A percentile compares a stretch with the other conserved stretches of the same genome.
phyloP scores from a whole-genome alignment of 1,140 invertebrate species.

The Matsumurasca onukii region DNA sequence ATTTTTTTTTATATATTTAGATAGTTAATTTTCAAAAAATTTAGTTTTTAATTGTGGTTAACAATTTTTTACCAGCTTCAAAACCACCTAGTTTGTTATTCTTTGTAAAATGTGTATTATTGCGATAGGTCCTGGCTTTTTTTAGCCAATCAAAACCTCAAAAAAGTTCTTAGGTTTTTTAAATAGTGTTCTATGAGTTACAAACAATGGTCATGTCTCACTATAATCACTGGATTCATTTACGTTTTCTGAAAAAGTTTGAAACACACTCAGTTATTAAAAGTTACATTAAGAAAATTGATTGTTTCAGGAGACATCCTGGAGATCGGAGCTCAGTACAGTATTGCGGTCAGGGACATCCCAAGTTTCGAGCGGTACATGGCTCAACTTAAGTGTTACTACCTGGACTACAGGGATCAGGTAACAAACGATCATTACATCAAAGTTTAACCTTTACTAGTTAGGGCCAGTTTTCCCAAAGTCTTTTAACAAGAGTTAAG shows the following conservation, averaged over 20 bases:
- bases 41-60: too few species aligned
- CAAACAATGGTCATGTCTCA: background rate
- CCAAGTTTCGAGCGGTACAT: conserved; percentile 95
- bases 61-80: too few species aligned
- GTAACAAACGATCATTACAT: too few species aligned
- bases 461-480: too few species aligned
- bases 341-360: conserved; percentile 88
- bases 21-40: too few species aligned
- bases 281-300: background rate
- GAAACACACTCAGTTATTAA: background rate
- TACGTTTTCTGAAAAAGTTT: background rate
- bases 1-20: too few species aligned
- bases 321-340: conserved; percentile 96
- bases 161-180: background rate
- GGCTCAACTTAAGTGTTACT: conserved; percentile 96
- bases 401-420: conserved; percentile 81
- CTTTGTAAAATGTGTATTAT: too few species aligned
- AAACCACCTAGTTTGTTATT: too few species aligned
- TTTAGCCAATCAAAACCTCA: background rate
- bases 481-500: too few species aligned
- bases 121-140: background rate
- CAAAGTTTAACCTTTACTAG: too few species aligned
- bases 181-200: background rate
- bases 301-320: conserved; percentile 73
- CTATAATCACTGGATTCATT: background rate